Evolutionary conservation across 2,888 invertebrate genomes (phyloP).

Genomic region (Erpobdella octoculata): DNA sequence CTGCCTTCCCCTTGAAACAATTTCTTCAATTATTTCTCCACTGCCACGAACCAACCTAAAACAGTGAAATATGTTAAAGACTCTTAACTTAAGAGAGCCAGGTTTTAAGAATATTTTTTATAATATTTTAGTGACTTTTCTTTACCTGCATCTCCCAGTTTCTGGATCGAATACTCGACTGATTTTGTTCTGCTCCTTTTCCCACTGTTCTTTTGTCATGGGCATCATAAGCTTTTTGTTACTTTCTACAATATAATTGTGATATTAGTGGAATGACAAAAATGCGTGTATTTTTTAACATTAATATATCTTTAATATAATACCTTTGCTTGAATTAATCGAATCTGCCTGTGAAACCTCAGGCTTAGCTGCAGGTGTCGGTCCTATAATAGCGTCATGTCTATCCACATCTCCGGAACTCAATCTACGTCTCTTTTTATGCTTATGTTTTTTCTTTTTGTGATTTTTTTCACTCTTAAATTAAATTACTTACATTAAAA

Average conservation of each 20-base stretch:
- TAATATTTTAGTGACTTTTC: no score
- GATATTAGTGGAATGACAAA: neutral
- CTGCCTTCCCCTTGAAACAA: slow-evolving; percentile 74
- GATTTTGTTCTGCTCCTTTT: slow-evolving; percentile 72
- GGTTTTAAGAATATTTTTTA: no score
- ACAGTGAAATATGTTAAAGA: no score
- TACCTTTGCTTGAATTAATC: neutral
- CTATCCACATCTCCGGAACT: no score
- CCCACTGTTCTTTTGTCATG: slow-evolving; percentile 89
- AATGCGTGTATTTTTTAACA: neutral
- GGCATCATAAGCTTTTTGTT: slow-evolving; percentile 62
- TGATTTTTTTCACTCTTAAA: no score
- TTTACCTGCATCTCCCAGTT: slow-evolving; percentile 61
- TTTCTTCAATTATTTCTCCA: slow-evolving; percentile 84
- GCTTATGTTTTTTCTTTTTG: no score
- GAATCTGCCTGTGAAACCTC: neutral
- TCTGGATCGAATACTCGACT: slow-evolving; percentile 72
- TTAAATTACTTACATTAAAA: no score
- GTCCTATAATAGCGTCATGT: no score
- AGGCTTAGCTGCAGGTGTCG: no score
- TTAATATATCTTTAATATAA: neutral
- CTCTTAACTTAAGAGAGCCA: no score
- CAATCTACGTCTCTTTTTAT: no score
- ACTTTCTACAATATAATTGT: neutral
- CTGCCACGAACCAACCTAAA: slow-evolving; percentile 80